Evolutionary conservation across 1,140 invertebrate genomes (phyloP), one percentile per base, ranked within the genome.

Genomic region (Aphidius gifuensis): DNA sequence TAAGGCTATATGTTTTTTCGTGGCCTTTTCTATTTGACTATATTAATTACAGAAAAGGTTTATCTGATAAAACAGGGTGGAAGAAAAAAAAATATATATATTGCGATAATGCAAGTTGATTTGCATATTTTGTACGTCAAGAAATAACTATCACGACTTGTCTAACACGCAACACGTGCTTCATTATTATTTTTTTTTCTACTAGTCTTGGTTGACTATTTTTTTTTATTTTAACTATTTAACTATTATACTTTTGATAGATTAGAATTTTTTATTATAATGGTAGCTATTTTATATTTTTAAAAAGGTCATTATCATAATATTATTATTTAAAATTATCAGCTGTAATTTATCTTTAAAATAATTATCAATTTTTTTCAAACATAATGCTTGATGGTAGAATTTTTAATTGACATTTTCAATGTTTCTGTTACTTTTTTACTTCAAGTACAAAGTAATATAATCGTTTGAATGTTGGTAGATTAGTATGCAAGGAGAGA

Each of bases 131-230:
- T 61, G 50, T 50, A 61, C 48, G 47, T 63, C 40, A 43, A 61
- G 59, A 50, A 65, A 51, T 44, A 57, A 49, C 9, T 48, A 16
- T 56, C 46, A 50, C 50, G 47, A 49, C 51, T 60, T 49, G 42
- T 16, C 51, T 53, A 62, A 61, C 74, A 76, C 69, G 74, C 73
- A 74, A 76, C 67, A 70, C 69, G 68, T 71, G 65, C 60, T 68
- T 74, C 71, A 74, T 74, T 74, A 74, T 75, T 72, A 66, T 54
- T 64, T 57, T 11, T 54, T 8, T 56, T 50, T 47, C 43, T 11
- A 58, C 6, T 60, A 32, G 32, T 53, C 9, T 32, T 11, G 1
- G 9, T 53, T 53, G 6, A 32, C 16, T 16, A 16, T 16, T 16
- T 16, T 16, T 16, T 16, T 16, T 16, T 16, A 16, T 16, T 16